These are phyloP conservation scores for Botrylloides violaceus DNA, from an alignment of 23 tunicate species.

Conservation along the genomic window DNA sequence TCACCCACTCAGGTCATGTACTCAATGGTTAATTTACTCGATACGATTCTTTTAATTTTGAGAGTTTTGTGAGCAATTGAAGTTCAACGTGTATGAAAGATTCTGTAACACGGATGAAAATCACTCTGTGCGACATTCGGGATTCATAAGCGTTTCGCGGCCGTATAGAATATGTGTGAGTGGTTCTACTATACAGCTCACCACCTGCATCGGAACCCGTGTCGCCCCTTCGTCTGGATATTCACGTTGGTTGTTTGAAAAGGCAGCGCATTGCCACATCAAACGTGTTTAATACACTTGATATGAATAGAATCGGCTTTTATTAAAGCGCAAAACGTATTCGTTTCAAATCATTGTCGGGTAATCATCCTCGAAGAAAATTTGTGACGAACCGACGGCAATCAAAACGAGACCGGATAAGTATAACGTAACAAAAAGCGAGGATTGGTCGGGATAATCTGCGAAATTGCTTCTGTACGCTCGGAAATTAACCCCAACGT, in stretches of 20 bases:
- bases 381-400: neutral
- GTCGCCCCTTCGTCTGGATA: neutral
- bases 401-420: neutral
- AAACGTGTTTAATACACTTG: neutral
- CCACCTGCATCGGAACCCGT: neutral
- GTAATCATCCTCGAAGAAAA: neutral
- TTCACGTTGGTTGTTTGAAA: neutral
- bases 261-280: neutral
- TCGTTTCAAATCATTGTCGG: constrained; percentile 1
- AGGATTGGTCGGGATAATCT: neutral
- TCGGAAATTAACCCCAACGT: neutral
- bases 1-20: no score
- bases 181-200: no score
- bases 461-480: neutral
- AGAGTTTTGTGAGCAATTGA: no score
- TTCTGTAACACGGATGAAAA: no score
- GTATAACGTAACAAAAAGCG: neutral
- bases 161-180: no score
- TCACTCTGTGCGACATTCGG: no score
- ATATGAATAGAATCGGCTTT: neutral
- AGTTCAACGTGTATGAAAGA: no score
- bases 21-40: no score
- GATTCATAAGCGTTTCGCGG: no score
- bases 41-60: no score
- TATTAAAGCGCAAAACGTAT: neutral